Base-by-base conservation (phyloP, 2,888 invertebrate species). In the Ectemnius cavifrons region DNA sequence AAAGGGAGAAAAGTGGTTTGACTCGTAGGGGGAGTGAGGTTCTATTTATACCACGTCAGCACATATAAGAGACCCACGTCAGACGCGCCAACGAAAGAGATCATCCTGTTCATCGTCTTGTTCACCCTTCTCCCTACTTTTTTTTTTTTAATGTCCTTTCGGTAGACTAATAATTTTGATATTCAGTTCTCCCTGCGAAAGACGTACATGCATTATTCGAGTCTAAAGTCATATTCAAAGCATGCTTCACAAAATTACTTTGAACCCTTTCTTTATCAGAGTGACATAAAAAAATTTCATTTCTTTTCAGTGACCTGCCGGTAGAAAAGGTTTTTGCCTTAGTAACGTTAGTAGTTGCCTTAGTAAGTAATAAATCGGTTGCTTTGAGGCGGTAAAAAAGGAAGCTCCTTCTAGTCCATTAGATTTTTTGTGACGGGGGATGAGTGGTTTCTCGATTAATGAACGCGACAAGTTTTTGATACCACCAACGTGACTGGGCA, bases 21-120 rank as follows among this genome's bases (percentile, higher is more conserved):
- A 77, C 70, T 56, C 79, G 82, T 75, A 75, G 72, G 77, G 72
- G 74, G 81, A 79, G 66, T 81, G 68, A 82, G 79, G 79, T 82
- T 82, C 82, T 82, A 82, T 83, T 82, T 82, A 82, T 82, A 82
- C 79, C 82, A 71, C 84, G 82, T 82, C 82, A 82, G 77, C 79
- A 75, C 66, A 82, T 79, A 83, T 82, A 84, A 82, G 81, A 77
- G 79, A 80, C 75, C 66, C 72, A 76, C 76, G 72, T 62, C 67
- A 68, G 76, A 45, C 49, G 27, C 46, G 62, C 72, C 77, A 72
- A 63, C 70, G 77, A 79, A 62, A 56, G 63, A 71, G 63, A 16
- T 52, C 52, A 16, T 52, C 52, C 52, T 52, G 14, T 52, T 66
- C 67, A 56, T 69, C 67, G 57, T 64, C 63, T 67, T 61, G 28